Conservation (phyloP, 30 jellyfish, hydroid and myxozoan genomes). For the Sanderia malayensis region DNA sequence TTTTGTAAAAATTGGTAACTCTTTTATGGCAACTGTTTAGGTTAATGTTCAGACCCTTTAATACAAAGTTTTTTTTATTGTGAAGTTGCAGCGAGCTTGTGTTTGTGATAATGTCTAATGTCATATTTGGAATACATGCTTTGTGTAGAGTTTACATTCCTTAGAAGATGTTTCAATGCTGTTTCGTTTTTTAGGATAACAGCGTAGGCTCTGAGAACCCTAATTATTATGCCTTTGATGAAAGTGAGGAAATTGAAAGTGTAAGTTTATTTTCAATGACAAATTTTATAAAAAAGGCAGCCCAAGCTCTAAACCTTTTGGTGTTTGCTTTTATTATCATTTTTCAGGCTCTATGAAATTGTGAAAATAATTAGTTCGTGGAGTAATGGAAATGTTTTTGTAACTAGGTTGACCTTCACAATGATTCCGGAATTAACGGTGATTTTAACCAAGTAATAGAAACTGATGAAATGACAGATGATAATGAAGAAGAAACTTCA, state of each 20-base stretch:
- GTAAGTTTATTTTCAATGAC: conserved; percentile 4
- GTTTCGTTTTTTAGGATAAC: conserved; percentile 7
- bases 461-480: conserved; percentile 11
- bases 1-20: background rate
- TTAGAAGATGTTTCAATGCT: background rate
- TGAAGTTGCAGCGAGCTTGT: background rate
- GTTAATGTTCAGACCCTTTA: background rate
- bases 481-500: conserved; percentile 10
- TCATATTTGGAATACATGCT: background rate
- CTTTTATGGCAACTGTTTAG: background rate
- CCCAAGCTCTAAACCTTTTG: background rate
- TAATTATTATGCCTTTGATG: background rate
- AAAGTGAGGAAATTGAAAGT: conserved; percentile 2
- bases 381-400: background rate
- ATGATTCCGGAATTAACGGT: conserved; percentile 14
- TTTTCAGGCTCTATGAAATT: background rate
- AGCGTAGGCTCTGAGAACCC: conserved; percentile 4
- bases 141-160: background rate
- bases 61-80: background rate
- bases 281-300: conserved; percentile 2
- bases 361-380: conserved; percentile 1
- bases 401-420: conserved; percentile 7
- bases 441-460: conserved; percentile 6
- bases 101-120: background rate
- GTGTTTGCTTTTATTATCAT: background rate